Evolutionary conservation across 2,888 invertebrate species (phyloP), one percentile per base, ranked within the genome.

Genomic region (Ophion obscuratus): DNA sequence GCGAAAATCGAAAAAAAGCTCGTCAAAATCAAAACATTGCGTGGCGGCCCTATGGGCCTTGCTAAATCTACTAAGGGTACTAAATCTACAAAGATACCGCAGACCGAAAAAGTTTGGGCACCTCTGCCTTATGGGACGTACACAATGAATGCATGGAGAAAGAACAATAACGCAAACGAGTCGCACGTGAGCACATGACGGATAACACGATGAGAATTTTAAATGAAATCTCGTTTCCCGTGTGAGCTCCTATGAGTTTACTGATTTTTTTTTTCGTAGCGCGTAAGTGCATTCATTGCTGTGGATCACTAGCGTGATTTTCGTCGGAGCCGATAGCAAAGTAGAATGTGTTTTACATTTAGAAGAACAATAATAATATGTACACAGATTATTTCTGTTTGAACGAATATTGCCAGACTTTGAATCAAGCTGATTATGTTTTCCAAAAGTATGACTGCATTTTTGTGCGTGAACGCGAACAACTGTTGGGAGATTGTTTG

Each of bases 191-290:
- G 71, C 64, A 66, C 74, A 44, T 57, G 70, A 44, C 59, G 76
- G 62, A 83, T 80, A 70, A 68, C 83, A 67, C 76, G 76, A 40
- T 62, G 81, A 78, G 84, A 84, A 86, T 86, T 71, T 75, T 67
- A 59, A 83, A 84, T 84, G 78, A 81, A 84, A 84, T 81, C 81
- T 62, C 84, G 81, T 84, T 77, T 80, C 83, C 68, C 81, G 67
- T 59, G 27, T 59, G 57, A 64, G 40, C 53, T 17, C 4, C 64
- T 36, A 53, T 64, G 71, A 66, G 71, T 76, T 73, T 62, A 74
- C 73, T n/a, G 10, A 66, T n/a, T 62, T 59, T 67, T 47, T 36
- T 31, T 53, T 53, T 79, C 62, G 44, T 31, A 36, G 14, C 27
- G 27, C 47, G 31, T 20, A 70, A 57, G 20, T 27, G 24, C 40